Base-by-base conservation (phyloP, 1,140 invertebrate genomes). In the Cyclina sinensis region DNA sequence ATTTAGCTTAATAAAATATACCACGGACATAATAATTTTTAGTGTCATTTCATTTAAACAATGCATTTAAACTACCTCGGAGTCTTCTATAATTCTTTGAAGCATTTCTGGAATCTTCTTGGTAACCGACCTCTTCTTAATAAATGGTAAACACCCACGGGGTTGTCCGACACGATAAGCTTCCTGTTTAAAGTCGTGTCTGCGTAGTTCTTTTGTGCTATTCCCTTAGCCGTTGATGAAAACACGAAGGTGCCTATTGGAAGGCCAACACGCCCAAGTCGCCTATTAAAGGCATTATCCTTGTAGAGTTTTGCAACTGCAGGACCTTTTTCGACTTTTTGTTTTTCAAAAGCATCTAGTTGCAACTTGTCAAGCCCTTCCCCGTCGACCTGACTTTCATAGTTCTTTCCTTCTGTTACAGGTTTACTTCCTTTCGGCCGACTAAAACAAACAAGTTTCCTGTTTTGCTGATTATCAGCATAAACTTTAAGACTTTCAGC, bases 211-310 rank as follows among this genome's bases (percentile, higher is more conserved):
- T 85, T 43, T 43, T 24, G 24, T 7, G 7, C 39, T 21, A 79
- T 54, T 0, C 18, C 24, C 37, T 54, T 54, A 12, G 57, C 37
- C 14, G 46, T 54, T 43, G 65, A 79, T 37, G 57, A 79, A 12
- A 65, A 35, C 11, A 81, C 59, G 21, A 30, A 48, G 0, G 78
- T 73, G n/a, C 89, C 89, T n/a, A 81, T 62, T 0, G 74, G 79
- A 43, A 78, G n/a, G 1, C 91, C 91, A 48, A 89, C 91, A 46
- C 91, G 73, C 14, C 88, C 85, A 54, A 88, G 27, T 37, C 32
- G 39, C 24, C 90, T 46, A 35, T 91, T 91, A 0, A 62, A 30
- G 16, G 84, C 2, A 54, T 89, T 91, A 35, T 91, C 85, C 2
- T 30, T 68, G 48, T 91, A 91, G 0, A 51, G 18, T 30, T 65